Evolutionary conservation across 2,113 vertebrate genomes (phyloP).

Genomic region (Ciconia boyciana): DNA sequence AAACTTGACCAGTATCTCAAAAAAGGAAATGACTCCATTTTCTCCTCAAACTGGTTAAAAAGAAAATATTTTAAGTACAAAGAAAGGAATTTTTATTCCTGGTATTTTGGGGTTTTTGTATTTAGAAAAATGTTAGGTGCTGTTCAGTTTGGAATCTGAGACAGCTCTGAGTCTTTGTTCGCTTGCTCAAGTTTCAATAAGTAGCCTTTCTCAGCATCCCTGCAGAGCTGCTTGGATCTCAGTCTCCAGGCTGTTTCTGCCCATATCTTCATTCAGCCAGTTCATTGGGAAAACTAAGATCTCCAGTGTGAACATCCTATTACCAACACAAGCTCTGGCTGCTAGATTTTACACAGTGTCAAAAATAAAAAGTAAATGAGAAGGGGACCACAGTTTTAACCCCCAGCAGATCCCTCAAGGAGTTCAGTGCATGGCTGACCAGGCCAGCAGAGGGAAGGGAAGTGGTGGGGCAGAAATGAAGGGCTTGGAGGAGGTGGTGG

Average conservation of each 20-base stretch:
- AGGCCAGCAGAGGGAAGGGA: neutral
- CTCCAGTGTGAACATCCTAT: neutral
- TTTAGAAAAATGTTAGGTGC: neutral
- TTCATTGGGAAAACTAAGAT: neutral
- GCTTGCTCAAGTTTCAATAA: neutral
- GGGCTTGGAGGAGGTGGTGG: neutral
- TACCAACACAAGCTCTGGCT: neutral
- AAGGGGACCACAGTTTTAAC: neutral
- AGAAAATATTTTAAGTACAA: neutral
- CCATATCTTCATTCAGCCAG: fast-evolving
- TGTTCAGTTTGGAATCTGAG: neutral
- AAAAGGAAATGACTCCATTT: neutral
- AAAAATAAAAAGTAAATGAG: neutral
- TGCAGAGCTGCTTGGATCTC: neutral
- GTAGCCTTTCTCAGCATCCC: neutral
- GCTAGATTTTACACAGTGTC: neutral
- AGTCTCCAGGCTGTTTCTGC: neutral
- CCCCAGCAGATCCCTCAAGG: neutral
- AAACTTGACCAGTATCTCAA: neutral
- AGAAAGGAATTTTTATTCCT: neutral
- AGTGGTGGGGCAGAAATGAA: neutral
- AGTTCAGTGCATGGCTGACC: neutral
- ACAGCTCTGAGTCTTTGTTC: neutral
- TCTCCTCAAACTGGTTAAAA: neutral
- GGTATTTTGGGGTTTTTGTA: neutral